Evolutionary conservation across 2,797 vertebrate genomes (phyloP), one percentile per base, ranked within the genome.

Genomic region (Natrix natrix): DNA sequence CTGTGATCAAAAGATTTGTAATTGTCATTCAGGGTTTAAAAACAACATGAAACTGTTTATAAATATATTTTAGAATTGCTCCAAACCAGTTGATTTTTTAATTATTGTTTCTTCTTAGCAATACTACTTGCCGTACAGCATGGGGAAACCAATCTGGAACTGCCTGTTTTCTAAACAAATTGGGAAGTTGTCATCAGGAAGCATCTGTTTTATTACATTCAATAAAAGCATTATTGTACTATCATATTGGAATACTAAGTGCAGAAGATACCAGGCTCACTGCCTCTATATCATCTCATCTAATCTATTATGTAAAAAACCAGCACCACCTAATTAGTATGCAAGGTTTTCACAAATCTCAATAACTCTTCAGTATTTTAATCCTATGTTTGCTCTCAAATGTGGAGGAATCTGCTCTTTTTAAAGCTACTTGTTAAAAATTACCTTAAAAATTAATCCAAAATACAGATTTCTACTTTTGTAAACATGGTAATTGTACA

Each of bases 141-240:
- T 94, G 86, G 87, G 86, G 97, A 96, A 96, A 92, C 91, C 94
- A 97, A 96, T 95, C 92, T 94, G 96, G 95, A 94, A 95, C 90
- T 96, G 94, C 91, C 69, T 97, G 95, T 96, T 98, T 97, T 96
- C 94, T 96, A 97, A 97, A 96, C 94, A 96, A 97, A 95, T 2
- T 94, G 96, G 93, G 95, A 97, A 97, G 95, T 22, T 96, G 95
- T 97, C 95, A 89, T 95, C 94, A 97, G 95, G 93, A 97, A 97
- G 97, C 97, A 97, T 97, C 97, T 97, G 96, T 94, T 97, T 95
- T 93, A 92, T 10, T 96, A 94, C 95, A 95, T 91, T 95, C 96
- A 94, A 90, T 96, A 96, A 97, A 97, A 96, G 93, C 91, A 92
- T 95, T 97, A 96, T 95, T 87, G 1, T 93, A 95, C 93, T 89